Evolutionary conservation across 2,113 vertebrate genomes (phyloP), one percentile per base, ranked within the genome.

Genomic region (Actinemys pallida): DNA sequence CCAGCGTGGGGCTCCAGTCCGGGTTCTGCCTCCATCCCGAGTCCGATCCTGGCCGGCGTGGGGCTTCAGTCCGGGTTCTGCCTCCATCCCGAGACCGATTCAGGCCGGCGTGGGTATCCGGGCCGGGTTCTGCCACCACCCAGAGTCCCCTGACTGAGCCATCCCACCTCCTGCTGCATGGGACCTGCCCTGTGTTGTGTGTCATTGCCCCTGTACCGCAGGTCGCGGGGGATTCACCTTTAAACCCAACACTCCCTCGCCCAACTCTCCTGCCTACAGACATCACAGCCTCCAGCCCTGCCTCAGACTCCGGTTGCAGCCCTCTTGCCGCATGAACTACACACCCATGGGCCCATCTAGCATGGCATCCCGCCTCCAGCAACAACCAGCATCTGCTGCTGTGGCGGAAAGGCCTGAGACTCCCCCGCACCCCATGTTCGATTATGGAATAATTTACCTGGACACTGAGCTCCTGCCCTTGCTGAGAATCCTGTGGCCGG

Each of bases 21-120:
- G 19, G n/a, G 17, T 72, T 72, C n/a, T 22, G n/a, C n/a, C 35
- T 75, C 19, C n/a, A 72, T n/a, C 69, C 69, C 3, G n/a, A 42
- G 3, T 19, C n/a, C 19, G 3, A 39, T 42, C n/a, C 19, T 4
- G n/a, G n/a, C 69, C 35, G 2, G 19, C 17, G 4, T 4, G 2
- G 69, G 8, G 2, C 22, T 42, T 16, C n/a, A 22, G 20, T 39
- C 39, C 10, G 8, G n/a, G 17, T 75, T 42, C 69, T 11, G 19
- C 19, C 19, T 75, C 19, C n/a, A 72, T n/a, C 69, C n/a, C 1
- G 5, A 76, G 2, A 24, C 39, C 39, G 2, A 45, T 45, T 20
- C 8, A 5, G 20, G 39, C 69, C 5, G 2, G 20, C 9, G 4
- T 9, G 0, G 39, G 3, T 2, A 5, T 42, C 22, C 20, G 11